Base-by-base conservation (phyloP, 2,888 invertebrate genomes). In the Baronia brevicornis region DNA sequence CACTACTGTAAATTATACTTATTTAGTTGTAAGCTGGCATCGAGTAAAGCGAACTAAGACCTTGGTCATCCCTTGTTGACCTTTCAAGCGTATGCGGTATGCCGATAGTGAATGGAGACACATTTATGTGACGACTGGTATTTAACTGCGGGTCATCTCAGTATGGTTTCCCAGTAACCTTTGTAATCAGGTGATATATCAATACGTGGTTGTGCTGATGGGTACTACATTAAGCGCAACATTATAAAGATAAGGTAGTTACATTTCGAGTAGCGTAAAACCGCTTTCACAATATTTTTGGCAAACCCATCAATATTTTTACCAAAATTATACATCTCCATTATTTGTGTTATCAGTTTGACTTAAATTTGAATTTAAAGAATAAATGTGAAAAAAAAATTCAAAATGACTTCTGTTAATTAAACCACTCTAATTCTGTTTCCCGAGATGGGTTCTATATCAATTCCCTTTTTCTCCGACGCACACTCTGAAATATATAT, bases 1-100 rank as follows among this genome's bases (percentile, higher is more conserved):
- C 21, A 3, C 4, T 17, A 12, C 18, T 24, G n/a, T n/a, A n/a
- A 4, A 11, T 6, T 31, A 5, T 7, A 18, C 1, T 20, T 17
- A 30, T 8, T 3, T 20, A 28, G 10, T 25, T 31, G 24, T 10
- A 32, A 36, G 33, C 28, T 28, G 37, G 41, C 43, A 37, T 28
- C 44, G 47, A 51, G 42, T 49, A 37, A 46, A 36, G 41, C 52
- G 48, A 27, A 30, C 18, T 18, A 14, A 18, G 27, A 36, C 52
- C 52, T 52, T 48, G 45, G 42, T 39, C 48, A 48, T 48, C 51
- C 34, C 47, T 39, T 21, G 53, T 25, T 41, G 52, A 51, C 52
- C 54, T 54, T 48, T 48, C 28, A 14, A 23, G 30, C 21, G 17
- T 20, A 24, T 25, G 11, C 24, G 28, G 38, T 39, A 46, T 48